These are phyloP conservation scores for Drosophila quadrilineata DNA, from an alignment of 1,140 invertebrate genomes.

Conservation along the genomic window DNA sequence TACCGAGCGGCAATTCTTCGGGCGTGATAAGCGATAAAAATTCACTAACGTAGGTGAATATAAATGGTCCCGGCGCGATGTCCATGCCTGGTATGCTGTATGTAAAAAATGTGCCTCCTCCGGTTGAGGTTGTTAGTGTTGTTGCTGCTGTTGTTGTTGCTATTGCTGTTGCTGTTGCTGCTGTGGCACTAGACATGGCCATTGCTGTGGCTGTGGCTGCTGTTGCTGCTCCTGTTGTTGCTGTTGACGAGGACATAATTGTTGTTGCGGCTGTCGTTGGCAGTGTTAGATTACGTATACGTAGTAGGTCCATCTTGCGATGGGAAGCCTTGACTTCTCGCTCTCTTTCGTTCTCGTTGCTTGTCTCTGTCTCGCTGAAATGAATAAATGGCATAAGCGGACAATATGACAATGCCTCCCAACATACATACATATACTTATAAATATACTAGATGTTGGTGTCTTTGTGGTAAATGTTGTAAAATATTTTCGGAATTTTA, in stretches of 20 bases:
- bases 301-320: constrained; percentile 64
- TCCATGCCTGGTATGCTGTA: constrained; percentile 83
- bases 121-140: constrained; percentile 47
- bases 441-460: too few relatives aligned
- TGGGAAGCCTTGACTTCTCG: constrained; percentile 24
- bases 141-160: constrained; percentile 29
- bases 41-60: constrained; percentile 83
- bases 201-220: too few relatives aligned
- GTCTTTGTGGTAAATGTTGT: too few relatives aligned
- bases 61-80: constrained; percentile 82
- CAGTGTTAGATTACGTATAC: constrained; percentile 73
- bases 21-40: constrained; percentile 84
- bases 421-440: constrained; percentile 13
- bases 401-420: constrained; percentile 60
- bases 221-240: too few relatives aligned
- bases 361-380: constrained; percentile 17
- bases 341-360: neutral
- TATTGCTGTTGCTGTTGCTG: constrained; percentile 50
- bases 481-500: constrained; percentile 77
- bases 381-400: constrained; percentile 34
- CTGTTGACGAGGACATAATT: constrained; percentile 71
- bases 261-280: constrained; percentile 72
- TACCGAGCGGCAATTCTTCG: constrained; percentile 83
- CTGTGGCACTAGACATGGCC: constrained; percentile 46
- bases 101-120: constrained; percentile 77